Evolutionary conservation across 1,140 invertebrate genomes (phyloP).

Genomic region (Gryllus bimaculatus): DNA sequence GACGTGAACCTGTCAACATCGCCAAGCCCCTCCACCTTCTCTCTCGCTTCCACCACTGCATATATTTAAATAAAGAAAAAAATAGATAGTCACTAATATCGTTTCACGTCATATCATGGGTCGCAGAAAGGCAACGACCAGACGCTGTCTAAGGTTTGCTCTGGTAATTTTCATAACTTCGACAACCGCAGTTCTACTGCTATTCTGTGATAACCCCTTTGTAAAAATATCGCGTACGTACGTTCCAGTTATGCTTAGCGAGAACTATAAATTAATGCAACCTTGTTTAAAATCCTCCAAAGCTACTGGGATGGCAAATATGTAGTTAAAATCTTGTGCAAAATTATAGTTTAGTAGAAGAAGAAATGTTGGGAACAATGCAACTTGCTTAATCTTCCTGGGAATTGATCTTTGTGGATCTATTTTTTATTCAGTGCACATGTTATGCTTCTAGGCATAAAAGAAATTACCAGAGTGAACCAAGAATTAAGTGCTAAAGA

Average conservation of each 20-base stretch:
- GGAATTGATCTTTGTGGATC: slow-evolving; percentile 1
- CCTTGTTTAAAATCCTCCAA: not conserved
- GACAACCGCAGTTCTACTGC: slow-evolving; percentile 14
- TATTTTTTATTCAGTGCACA: not conserved
- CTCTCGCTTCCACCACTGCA: slow-evolving; percentile 21
- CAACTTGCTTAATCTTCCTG: slow-evolving; percentile 4
- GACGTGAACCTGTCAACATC: not conserved
- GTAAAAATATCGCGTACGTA: not conserved
- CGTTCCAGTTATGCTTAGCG: not conserved
- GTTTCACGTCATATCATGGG: slow-evolving; percentile 15
- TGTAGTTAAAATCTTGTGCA: not conserved
- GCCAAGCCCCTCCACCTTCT: slow-evolving; percentile 16
- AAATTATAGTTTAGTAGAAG: not conserved
- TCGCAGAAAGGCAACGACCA: not conserved
- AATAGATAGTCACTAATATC: slow-evolving; percentile 9
- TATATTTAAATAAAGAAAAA: slow-evolving; percentile 10
- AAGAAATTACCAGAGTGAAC: slow-evolving; percentile 19
- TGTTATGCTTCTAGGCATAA: slow-evolving; percentile 4
- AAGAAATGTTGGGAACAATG: slow-evolving; percentile 1
- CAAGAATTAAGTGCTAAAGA: not conserved
- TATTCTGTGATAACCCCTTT: slow-evolving; percentile 17
- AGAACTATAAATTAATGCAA: not conserved
- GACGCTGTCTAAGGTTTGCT: slow-evolving; percentile 16
- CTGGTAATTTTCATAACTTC: slow-evolving; percentile 18
- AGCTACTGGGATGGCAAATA: not conserved